These are phyloP conservation scores for Schmidtea mediterranea DNA, from an alignment of 1,140 invertebrate genomes.

Conservation along the genomic window DNA sequence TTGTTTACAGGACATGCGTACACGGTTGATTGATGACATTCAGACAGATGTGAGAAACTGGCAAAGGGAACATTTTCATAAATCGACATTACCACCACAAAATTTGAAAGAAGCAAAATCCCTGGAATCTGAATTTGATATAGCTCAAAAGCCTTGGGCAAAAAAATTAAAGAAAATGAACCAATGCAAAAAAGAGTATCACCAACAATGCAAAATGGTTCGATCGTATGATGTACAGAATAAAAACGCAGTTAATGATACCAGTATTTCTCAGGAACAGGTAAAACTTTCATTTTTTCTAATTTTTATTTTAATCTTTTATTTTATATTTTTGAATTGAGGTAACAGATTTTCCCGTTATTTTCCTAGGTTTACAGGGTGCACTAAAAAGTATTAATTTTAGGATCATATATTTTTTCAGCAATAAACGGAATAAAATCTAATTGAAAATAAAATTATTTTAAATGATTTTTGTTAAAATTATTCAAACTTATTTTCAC, in stretches of 20 bases:
- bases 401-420: too few relatives aligned
- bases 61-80: constrained; percentile 2
- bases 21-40: background rate
- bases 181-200: background rate
- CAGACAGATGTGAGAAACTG: background rate
- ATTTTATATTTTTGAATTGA: too few relatives aligned
- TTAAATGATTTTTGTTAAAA: too few relatives aligned
- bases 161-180: constrained; percentile 4
- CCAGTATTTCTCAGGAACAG: constrained; percentile 1
- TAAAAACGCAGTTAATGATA: background rate
- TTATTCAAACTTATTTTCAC: too few relatives aligned
- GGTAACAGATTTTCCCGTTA: too few relatives aligned
- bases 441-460: too few relatives aligned
- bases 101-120: background rate
- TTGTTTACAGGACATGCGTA: background rate
- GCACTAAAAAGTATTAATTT: too few relatives aligned
- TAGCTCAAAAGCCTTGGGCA: constrained; percentile 2
- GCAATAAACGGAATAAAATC: too few relatives aligned
- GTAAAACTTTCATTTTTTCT: too few relatives aligned
- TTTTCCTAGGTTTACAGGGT: too few relatives aligned
- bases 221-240: background rate
- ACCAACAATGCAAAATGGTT: background rate
- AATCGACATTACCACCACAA: background rate
- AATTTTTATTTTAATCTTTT: too few relatives aligned
- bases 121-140: constrained; percentile 1